A percentile compares a stretch with the other conserved stretches of the same genome.
Evolutionary conservation across 2,113 vertebrate species (phyloP).

Genomic region (Penelope pileata): DNA sequence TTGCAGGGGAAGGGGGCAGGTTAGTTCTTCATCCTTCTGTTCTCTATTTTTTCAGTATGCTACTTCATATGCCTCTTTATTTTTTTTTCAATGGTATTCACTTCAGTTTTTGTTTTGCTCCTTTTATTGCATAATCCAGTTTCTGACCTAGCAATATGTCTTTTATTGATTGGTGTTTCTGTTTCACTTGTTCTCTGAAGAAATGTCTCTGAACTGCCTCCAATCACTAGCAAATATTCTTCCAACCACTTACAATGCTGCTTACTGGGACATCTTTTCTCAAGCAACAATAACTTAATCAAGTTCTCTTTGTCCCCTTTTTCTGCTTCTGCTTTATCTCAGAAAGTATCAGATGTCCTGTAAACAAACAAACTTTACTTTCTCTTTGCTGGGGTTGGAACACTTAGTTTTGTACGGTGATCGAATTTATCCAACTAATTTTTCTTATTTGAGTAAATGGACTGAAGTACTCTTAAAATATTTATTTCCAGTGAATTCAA

Average conservation of each 20-base stretch:
- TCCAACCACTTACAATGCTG: neutral
- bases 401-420: neutral
- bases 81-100: neutral
- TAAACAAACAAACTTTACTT: neutral
- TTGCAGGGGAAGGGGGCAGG: neutral
- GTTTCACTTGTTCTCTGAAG: slow-evolving; percentile 20
- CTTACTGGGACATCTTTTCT: neutral
- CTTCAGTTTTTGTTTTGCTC: slow-evolving; percentile 17
- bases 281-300: neutral
- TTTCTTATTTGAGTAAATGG: neutral
- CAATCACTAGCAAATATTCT: neutral
- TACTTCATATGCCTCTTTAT: neutral
- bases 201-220: slow-evolving; percentile 5
- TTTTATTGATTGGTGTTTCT: slow-evolving; percentile 21
- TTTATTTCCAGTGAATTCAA: neutral
- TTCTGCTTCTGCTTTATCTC: neutral
- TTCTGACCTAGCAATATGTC: neutral
- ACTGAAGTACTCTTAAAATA: neutral
- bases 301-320: neutral
- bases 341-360: neutral
- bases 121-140: neutral
- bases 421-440: neutral
- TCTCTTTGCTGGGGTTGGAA: neutral
- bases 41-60: neutral
- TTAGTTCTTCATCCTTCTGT: neutral